phyloP scores from a whole-genome alignment of 1,140 invertebrate species.

The Cydia strobilella region DNA sequence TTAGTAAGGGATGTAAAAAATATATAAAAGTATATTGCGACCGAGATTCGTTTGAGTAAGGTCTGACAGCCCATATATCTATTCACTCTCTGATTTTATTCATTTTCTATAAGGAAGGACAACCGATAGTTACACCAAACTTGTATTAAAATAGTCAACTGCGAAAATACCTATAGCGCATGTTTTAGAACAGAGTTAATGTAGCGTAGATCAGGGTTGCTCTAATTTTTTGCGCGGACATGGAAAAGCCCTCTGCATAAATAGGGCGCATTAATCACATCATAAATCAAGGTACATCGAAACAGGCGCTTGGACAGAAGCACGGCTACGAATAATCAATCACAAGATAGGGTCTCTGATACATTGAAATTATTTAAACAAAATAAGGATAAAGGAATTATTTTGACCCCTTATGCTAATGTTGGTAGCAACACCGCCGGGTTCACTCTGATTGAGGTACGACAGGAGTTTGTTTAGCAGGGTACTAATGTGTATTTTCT shows the following conservation, averaged over 20 bases:
- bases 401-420: constrained; percentile 22
- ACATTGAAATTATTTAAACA: constrained; percentile 25
- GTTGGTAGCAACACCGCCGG: constrained; percentile 21
- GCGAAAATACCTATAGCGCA: not conserved
- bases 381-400: constrained; percentile 22
- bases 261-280: constrained; percentile 25
- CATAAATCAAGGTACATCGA: constrained; percentile 32
- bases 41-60: constrained; percentile 49
- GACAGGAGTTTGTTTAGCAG: constrained; percentile 39
- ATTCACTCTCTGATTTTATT: constrained; percentile 44
- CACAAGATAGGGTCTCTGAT: constrained; percentile 22
- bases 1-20: constrained; percentile 47
- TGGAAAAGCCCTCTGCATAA: constrained; percentile 20
- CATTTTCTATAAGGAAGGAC: constrained; percentile 39
- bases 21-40: constrained; percentile 47
- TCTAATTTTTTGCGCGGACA: constrained; percentile 24
- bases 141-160: constrained; percentile 39
- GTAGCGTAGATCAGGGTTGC: constrained; percentile 16
- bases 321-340: constrained; percentile 19
- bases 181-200: constrained; percentile 1
- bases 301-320: constrained; percentile 8
- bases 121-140: constrained; percentile 47
- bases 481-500: constrained; percentile 33
- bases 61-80: constrained; percentile 48
- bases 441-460: constrained; percentile 47